Conservation (phyloP, 2,797 vertebrate genomes). For the Artibeus jamaicensis region DNA sequence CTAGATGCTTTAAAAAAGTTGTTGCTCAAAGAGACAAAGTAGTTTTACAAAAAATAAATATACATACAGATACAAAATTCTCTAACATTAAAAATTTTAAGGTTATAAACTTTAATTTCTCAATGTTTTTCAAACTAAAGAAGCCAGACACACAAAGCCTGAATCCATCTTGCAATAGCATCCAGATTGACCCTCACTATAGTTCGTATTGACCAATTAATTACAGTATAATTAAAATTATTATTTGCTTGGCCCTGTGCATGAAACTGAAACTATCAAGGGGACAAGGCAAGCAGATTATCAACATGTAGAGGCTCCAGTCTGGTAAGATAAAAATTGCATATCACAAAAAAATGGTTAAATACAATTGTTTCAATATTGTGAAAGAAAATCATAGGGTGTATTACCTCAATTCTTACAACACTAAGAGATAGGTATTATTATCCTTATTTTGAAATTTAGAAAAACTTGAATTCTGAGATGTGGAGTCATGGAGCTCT, state of each 20-base stretch:
- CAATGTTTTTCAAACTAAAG: background rate
- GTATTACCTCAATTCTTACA: background rate
- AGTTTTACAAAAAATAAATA: background rate
- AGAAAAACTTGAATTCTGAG: background rate
- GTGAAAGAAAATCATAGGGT: background rate
- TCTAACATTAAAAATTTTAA: background rate
- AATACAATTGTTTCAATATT: background rate
- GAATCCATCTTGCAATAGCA: background rate
- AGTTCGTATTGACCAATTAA: background rate
- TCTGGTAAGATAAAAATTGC: background rate
- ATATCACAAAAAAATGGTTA: background rate
- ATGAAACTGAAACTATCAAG: background rate
- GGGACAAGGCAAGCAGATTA: background rate
- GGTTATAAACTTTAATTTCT: background rate
- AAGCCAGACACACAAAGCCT: background rate
- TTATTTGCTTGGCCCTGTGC: background rate
- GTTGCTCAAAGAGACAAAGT: background rate
- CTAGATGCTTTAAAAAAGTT: background rate
- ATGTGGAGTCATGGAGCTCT: background rate
- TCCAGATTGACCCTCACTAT: background rate
- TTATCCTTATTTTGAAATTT: background rate
- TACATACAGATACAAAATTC: background rate
- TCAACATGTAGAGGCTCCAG: background rate
- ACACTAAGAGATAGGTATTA: background rate
- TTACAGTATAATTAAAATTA: background rate